Evolutionary conservation across 2,797 vertebrate species (phyloP), one percentile per base, ranked within the genome.

Genomic region (Neoniphon sammara): DNA sequence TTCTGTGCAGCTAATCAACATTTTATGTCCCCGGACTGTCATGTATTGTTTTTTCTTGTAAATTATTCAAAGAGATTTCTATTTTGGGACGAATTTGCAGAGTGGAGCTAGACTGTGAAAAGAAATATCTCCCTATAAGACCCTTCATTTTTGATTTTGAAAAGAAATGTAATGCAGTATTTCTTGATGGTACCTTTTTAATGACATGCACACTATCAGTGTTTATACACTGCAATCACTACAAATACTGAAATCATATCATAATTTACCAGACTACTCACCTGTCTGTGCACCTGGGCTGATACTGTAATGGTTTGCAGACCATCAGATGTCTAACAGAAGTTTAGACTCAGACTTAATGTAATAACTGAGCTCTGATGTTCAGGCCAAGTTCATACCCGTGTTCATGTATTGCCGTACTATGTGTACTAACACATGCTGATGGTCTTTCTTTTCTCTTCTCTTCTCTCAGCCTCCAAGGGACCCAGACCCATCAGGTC

Each of bases 391-490:
- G 39, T 15, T 42, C 14, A 42, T 15, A 42, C 11, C 39, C 4
- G 39, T 42, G 11, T 27, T 27, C 25, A 27, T 27, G 25, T 27
- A 27, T 42, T 42, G 11, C 2, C 2, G 39, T 42, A 42, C 39
- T 42, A 14, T 42, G 11, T 42, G 11, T 42, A 15, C 39, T 42
- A 12, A 42, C 4, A 14, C 39, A 42, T 42, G 39, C 27, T 72
- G 17, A 36, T 52, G 8, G 21, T 56, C 11, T 58, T 17, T 25
- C 36, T 56, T 42, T 69, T 14, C 64, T n/a, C 68, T 5, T 39
- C 46, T 79, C n/a, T n/a, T 39, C 9, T 9, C 14, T 61, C 90
- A 98, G 98, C 93, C 90, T 30, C 91, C 93, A 23, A 92, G 92
- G 55, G 91, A 95, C 39, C 83, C 88, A 55, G 88, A 91, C 84